These are phyloP conservation scores for Erinaceus europaeus DNA, from an alignment of 2,113 vertebrate genomes.

Conservation along the genomic window DNA sequence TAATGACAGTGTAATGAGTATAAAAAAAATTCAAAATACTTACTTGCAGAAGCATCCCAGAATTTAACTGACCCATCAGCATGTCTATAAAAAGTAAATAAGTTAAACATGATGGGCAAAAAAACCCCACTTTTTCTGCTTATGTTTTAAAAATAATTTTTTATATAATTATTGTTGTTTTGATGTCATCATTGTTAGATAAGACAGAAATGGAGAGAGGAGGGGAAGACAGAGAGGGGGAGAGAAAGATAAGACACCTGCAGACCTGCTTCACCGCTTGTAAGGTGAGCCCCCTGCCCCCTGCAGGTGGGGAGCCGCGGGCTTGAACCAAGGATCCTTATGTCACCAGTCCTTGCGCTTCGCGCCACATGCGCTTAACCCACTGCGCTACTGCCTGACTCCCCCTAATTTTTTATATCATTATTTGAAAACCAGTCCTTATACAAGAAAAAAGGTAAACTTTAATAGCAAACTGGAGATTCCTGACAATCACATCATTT, in stretches of 20 bases:
- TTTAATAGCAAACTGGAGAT: not conserved
- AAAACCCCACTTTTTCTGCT: not conserved
- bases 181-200: no score
- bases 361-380: no score
- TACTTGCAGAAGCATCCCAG: conserved; percentile 96
- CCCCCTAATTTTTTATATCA: no score
- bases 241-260: no score
- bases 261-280: no score
- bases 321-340: no score
- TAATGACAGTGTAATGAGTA: not conserved
- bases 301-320: no score
- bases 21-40: conserved; percentile 27
- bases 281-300: no score
- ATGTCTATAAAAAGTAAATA: conserved; percentile 85
- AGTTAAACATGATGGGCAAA: not conserved
- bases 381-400: no score
- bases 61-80: conserved; percentile 99
- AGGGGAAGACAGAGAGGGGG: no score
- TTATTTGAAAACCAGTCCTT: not conserved
- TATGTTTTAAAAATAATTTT: not conserved
- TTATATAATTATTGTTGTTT: not conserved
- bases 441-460: not conserved
- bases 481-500: not conserved
- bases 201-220: no score
- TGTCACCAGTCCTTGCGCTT: no score